Evolutionary conservation across 1,140 invertebrate species (phyloP).

Genomic region (Scylla paramamosain): DNA sequence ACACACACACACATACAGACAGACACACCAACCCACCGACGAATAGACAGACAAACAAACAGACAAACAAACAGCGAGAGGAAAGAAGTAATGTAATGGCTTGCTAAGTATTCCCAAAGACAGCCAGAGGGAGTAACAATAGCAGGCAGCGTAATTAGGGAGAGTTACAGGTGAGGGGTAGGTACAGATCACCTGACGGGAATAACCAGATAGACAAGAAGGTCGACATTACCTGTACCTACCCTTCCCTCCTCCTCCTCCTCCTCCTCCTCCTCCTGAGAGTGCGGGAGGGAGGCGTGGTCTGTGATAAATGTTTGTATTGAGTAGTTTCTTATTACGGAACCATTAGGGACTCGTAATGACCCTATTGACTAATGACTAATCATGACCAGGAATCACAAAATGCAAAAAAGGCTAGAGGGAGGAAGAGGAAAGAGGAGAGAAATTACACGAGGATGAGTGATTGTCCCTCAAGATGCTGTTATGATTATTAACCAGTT

Average conservation of each 20-base stretch:
- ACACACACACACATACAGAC: background rate
- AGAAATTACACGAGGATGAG: background rate
- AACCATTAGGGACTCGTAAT: conserved; percentile 70
- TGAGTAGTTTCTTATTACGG: conserved; percentile 71
- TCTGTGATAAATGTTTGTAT: conserved; percentile 73
- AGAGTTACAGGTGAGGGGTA: background rate
- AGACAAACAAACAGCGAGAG: conserved; percentile 17
- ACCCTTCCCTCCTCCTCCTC: background rate
- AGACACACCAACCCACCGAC: background rate
- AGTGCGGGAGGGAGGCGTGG: conserved; percentile 7
- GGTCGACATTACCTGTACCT: background rate
- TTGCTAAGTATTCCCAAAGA: too few species aligned
- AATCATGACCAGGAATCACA: conserved; percentile 72
- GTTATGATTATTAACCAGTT: too few species aligned
- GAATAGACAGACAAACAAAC: too few species aligned
- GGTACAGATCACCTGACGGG: background rate
- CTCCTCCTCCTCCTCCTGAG: background rate
- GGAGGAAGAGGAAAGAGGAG: background rate
- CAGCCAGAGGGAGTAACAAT: too few species aligned
- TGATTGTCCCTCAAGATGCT: background rate
- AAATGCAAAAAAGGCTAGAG: conserved; percentile 49
- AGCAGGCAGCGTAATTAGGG: background rate
- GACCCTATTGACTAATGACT: conserved; percentile 70
- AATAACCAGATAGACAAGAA: background rate
- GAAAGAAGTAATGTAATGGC: conserved; percentile 30